phyloP scores from a whole-genome alignment of 2,797 vertebrate genomes.

The Myoxocephalus aenaeus region DNA sequence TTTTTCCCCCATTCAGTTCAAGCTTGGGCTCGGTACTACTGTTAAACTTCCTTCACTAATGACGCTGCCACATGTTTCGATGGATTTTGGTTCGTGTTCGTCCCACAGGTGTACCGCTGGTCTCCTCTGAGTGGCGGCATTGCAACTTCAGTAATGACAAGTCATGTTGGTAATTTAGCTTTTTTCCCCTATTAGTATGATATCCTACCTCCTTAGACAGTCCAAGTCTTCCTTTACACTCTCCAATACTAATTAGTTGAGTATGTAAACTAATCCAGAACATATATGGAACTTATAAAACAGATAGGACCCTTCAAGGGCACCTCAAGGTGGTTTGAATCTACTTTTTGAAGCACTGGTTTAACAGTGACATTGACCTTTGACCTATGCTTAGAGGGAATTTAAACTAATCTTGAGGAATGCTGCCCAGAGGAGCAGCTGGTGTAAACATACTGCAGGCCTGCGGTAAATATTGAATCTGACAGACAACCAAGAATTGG shows the following conservation, averaged over 20 bases:
- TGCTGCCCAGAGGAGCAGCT: slow-evolving; percentile 57
- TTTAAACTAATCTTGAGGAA: slow-evolving; percentile 69
- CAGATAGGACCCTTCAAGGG: slow-evolving; percentile 35
- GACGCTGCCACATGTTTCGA: neutral
- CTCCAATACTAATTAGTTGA: neutral
- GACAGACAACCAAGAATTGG: slow-evolving; percentile 11
- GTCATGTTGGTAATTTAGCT: slow-evolving; percentile 15
- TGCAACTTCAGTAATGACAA: slow-evolving; percentile 30
- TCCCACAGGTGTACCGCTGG: slow-evolving; percentile 32
- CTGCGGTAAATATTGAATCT: slow-evolving; percentile 58
- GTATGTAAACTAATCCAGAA: slow-evolving; percentile 5
- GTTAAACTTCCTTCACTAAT: neutral
- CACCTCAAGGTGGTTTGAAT: slow-evolving; percentile 25
- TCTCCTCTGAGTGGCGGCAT: slow-evolving; percentile 40
- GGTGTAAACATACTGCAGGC: slow-evolving; percentile 53
- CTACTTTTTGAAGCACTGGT: slow-evolving; percentile 38
- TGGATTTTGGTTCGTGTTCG: slow-evolving; percentile 5
- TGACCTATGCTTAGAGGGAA: slow-evolving; percentile 51
- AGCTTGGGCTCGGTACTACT: neutral
- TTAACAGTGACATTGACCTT: slow-evolving; percentile 52
- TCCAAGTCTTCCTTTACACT: slow-evolving; percentile 8
- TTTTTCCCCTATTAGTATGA: slow-evolving; percentile 12
- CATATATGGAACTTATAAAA: neutral
- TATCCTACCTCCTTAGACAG: slow-evolving; percentile 8
- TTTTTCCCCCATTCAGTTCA: neutral